phyloP scores from a whole-genome alignment of 2,113 vertebrate species.

The Paratilapia polleni region DNA sequence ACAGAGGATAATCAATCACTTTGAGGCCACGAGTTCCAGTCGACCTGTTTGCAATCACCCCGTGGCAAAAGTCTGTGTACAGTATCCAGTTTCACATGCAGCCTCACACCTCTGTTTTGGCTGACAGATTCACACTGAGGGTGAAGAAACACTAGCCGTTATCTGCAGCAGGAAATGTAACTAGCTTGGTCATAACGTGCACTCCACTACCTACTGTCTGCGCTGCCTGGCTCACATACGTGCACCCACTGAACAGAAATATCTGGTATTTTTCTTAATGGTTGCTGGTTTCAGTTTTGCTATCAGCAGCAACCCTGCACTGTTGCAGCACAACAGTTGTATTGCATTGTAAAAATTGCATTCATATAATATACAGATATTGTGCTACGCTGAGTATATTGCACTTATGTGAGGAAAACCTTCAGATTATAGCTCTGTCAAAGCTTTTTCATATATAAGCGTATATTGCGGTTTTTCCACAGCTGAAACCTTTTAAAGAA shows the following conservation, averaged over 20 bases:
- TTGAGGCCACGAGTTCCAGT: slow-evolving; percentile 27
- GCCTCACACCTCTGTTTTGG: slow-evolving; percentile 39
- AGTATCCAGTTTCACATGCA: slow-evolving; percentile 62
- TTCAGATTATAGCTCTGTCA: neutral
- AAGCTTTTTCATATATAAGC: neutral
- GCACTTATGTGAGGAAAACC: neutral
- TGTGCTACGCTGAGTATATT: neutral
- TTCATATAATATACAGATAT: neutral
- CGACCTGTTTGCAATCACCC: slow-evolving; percentile 25
- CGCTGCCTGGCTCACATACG: neutral
- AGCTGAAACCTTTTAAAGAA: neutral
- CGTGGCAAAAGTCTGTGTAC: slow-evolving; percentile 7
- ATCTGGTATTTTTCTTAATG: neutral
- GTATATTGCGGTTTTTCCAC: neutral
- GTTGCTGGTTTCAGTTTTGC: neutral
- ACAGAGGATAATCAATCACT: slow-evolving; percentile 71
- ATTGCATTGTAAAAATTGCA: neutral
- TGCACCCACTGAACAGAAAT: neutral
- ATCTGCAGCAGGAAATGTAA: slow-evolving; percentile 68
- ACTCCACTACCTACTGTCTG: slow-evolving; percentile 15
- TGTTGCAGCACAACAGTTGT: neutral
- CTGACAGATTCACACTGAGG: slow-evolving; percentile 52
- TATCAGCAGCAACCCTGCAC: neutral
- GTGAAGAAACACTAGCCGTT: slow-evolving; percentile 58
- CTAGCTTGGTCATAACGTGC: slow-evolving; percentile 40